These are phyloP conservation scores for Coendou prehensilis DNA, from an alignment of 2,797 vertebrate species.

Conservation along the genomic window DNA sequence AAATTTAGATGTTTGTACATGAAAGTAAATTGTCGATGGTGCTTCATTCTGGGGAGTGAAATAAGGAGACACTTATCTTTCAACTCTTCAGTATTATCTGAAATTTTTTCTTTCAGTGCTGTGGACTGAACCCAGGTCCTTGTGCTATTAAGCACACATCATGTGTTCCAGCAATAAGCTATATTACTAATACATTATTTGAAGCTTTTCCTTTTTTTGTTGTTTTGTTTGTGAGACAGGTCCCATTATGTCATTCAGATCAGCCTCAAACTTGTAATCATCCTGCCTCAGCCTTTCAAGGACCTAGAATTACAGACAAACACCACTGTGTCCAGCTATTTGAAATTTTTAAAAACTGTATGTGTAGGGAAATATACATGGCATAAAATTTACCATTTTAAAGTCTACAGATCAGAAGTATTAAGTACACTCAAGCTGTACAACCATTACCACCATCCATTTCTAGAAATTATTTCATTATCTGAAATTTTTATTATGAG, in stretches of 20 bases:
- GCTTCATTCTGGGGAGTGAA: not conserved
- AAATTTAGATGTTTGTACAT: not conserved
- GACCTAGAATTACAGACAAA: not conserved
- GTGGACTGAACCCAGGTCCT: not conserved
- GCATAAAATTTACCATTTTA: not conserved
- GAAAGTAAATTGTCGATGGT: not conserved
- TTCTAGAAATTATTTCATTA: not conserved
- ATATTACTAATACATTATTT: not conserved
- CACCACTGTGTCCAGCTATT: not conserved
- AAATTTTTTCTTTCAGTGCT: not conserved
- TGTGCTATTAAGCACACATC: not conserved
- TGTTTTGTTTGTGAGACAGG: not conserved
- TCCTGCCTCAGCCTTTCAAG: not conserved
- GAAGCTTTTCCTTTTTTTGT: not conserved
- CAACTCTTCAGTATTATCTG: not conserved
- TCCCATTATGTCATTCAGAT: not conserved
- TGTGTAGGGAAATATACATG: not conserved
- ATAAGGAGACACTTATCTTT: not conserved
- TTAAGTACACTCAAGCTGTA: not conserved
- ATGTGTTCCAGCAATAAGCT: not conserved
- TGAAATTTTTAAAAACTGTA: not conserved
- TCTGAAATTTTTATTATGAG: conserved; percentile 4
- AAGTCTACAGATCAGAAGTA: not conserved
- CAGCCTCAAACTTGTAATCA: not conserved
- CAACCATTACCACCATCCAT: not conserved